phyloP scores from a whole-genome alignment of 2,113 vertebrate genomes.

The Menura novaehollandiae region DNA sequence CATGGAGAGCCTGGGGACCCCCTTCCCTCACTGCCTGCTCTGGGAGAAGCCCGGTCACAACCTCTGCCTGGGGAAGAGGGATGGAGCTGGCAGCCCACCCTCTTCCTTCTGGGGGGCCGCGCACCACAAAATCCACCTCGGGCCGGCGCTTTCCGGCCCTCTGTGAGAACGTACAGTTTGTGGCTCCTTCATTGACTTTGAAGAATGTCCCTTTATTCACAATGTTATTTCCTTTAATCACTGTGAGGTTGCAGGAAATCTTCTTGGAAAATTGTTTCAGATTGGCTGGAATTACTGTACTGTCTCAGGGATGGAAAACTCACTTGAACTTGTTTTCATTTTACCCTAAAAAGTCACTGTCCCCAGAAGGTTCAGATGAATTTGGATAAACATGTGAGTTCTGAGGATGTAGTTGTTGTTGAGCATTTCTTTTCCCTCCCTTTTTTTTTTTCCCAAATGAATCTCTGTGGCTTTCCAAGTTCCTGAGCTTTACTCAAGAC shows the following conservation, averaged over 20 bases:
- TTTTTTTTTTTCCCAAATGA: neutral
- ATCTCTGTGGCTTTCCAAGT: conserved; percentile 23
- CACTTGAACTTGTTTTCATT: conserved; percentile 66
- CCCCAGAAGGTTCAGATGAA: conserved; percentile 53
- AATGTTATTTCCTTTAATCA: conserved; percentile 69
- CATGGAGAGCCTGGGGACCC: neutral
- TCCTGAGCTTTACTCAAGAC: conserved; percentile 33
- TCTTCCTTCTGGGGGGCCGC: conserved; percentile 55
- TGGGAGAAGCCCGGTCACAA: conserved; percentile 15
- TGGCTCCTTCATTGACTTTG: conserved; percentile 63
- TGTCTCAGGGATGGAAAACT: conserved; percentile 59
- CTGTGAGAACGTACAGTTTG: conserved; percentile 56
- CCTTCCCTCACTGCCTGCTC: neutral
- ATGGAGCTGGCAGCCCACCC: conserved; percentile 14
- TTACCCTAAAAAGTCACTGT: conserved; percentile 63
- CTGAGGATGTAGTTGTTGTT: conserved; percentile 40
- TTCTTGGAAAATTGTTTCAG: conserved; percentile 65
- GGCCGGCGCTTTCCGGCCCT: conserved; percentile 42
- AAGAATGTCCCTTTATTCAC: conserved; percentile 68
- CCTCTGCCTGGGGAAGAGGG: neutral
- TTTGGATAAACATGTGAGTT: conserved; percentile 58
- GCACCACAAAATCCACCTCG: neutral
- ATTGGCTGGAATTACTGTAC: conserved; percentile 47
- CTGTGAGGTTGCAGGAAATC: conserved; percentile 65
- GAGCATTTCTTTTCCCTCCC: neutral